phyloP scores from a whole-genome alignment of 2,113 vertebrate species.

The Pitta sordida region DNA sequence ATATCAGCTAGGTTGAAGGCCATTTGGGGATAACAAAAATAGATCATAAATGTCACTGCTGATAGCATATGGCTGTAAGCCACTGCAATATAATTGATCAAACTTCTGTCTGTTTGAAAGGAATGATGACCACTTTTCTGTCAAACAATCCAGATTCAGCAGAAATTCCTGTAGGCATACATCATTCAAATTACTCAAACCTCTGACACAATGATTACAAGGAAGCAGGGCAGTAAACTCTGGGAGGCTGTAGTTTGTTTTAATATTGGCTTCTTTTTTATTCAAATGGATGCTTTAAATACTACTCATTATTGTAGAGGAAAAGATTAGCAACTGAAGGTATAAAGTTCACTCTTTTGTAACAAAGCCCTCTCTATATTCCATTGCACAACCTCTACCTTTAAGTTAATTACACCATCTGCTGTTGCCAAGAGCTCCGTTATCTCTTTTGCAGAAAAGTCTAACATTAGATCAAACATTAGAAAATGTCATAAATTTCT shows the following conservation, averaged over 20 bases:
- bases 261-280: neutral
- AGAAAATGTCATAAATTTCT: neutral
- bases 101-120: slow-evolving; percentile 14
- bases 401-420: neutral
- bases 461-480: neutral
- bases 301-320: neutral
- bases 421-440: neutral
- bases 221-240: neutral
- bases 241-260: neutral
- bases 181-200: neutral
- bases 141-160: slow-evolving; percentile 2
- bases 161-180: neutral
- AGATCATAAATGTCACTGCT: slow-evolving; percentile 34
- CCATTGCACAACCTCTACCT: neutral
- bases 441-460: neutral
- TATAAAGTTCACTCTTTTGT: neutral
- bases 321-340: neutral
- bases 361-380: neutral
- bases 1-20: slow-evolving; percentile 30
- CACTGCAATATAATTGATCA: slow-evolving; percentile 19
- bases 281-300: neutral
- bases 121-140: neutral
- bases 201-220: neutral
- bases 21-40: slow-evolving; percentile 41
- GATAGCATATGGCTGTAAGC: slow-evolving; percentile 18